Percentiles rank a stretch among this genome's conserved stretches.
Conservation (phyloP, 1,140 invertebrate species). For the Calliopsis andreniformis region DNA sequence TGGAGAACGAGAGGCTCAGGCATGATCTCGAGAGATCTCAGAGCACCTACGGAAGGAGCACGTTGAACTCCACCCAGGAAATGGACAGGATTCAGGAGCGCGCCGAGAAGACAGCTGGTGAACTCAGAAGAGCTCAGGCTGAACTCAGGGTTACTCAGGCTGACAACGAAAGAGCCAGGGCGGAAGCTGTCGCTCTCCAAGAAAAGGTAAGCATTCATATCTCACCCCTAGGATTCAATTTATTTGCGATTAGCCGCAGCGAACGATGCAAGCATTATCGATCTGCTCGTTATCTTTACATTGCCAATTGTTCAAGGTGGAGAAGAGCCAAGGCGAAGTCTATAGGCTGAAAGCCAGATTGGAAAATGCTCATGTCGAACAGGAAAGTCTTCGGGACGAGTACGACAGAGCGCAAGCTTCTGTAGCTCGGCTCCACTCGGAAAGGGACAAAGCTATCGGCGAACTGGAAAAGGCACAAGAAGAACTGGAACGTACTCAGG, state of each 20-base stretch:
- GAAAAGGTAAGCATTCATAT: constrained; percentile 85
- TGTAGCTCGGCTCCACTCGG: constrained; percentile 90
- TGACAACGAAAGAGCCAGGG: constrained; percentile 92
- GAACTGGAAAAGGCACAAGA: constrained; percentile 95
- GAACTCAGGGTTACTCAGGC: constrained; percentile 92
- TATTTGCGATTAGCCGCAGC: too few species aligned
- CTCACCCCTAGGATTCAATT: background rate
- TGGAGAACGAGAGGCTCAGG: constrained; percentile 94
- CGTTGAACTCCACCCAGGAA: constrained; percentile 88
- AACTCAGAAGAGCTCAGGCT: constrained; percentile 92
- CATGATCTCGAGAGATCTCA: constrained; percentile 92
- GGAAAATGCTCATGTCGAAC: constrained; percentile 96
- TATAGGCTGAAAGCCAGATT: constrained; percentile 95
- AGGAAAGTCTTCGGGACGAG: constrained; percentile 95
- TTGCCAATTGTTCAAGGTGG: constrained; percentile 64
- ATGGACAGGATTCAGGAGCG: constrained; percentile 92
- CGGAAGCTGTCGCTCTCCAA: constrained; percentile 92
- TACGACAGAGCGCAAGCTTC: constrained; percentile 90
- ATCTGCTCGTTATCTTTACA: too few species aligned
- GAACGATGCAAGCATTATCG: too few species aligned
- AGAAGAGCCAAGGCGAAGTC: constrained; percentile 96
- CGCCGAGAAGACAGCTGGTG: constrained; percentile 91
- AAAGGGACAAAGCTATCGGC: constrained; percentile 91
- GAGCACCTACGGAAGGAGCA: constrained; percentile 89
- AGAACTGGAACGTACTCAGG: constrained; percentile 94